Conservation (phyloP, 2,797 vertebrate genomes). For the Sarcophilus harrisii region DNA sequence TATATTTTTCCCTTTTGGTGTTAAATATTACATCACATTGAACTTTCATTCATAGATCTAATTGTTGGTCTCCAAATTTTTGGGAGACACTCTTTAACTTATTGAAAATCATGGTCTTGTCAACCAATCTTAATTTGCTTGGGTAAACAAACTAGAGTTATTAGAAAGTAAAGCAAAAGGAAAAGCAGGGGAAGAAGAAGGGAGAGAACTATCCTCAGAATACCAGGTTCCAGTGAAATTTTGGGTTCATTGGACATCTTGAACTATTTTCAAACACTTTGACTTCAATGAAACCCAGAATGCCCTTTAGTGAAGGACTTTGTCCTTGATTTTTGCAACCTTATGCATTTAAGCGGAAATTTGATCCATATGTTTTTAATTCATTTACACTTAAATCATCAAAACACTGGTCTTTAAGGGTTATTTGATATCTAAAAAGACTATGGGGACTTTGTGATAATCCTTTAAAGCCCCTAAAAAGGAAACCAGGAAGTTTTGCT, state of each 20-base stretch:
- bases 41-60: background rate
- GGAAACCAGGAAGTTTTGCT: constrained; percentile 8
- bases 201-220: background rate
- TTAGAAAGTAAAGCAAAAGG: background rate
- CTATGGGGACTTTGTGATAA: constrained; percentile 39
- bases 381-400: constrained; percentile 52
- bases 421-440: constrained; percentile 35
- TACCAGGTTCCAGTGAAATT: background rate
- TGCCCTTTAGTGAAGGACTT: constrained; percentile 40
- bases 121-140: background rate
- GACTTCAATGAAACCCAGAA: constrained; percentile 18
- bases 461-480: background rate
- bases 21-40: background rate
- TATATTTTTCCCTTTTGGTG: background rate
- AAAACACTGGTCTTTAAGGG: constrained; percentile 30
- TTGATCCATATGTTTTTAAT: constrained; percentile 55
- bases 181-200: background rate
- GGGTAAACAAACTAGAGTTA: background rate
- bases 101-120: background rate
- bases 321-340: constrained; percentile 57
- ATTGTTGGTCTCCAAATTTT: background rate
- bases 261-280: constrained; percentile 44
- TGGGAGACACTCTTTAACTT: background rate
- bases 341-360: constrained; percentile 46
- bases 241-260: constrained; percentile 10